Evolutionary conservation across 2,888 invertebrate genomes (phyloP).

Genomic region (Anthophora plumipes): DNA sequence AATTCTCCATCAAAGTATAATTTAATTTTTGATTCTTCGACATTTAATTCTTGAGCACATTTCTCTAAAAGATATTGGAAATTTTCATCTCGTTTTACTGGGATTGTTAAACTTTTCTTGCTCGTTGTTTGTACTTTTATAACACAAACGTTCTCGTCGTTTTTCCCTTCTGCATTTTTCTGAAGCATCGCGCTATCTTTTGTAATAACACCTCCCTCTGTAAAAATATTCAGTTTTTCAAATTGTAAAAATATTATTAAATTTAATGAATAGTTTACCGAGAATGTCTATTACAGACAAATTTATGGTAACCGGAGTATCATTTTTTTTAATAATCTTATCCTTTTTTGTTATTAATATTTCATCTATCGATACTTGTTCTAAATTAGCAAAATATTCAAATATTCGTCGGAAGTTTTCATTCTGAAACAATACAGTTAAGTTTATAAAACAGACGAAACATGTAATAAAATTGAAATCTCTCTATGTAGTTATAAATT

Average conservation of each 20-base stretch:
- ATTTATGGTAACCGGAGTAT: constrained; percentile 77
- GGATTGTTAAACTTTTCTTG: constrained; percentile 68
- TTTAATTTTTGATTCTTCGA: constrained; percentile 74
- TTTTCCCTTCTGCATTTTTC: constrained; percentile 25
- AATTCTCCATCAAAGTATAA: constrained; percentile 80
- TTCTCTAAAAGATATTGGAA: constrained; percentile 69
- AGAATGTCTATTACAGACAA: constrained; percentile 79
- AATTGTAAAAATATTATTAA: not conserved
- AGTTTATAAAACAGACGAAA: not conserved
- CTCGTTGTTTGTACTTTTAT: constrained; percentile 79
- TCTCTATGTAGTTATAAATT: not conserved
- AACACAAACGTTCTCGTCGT: constrained; percentile 67
- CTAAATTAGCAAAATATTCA: constrained; percentile 76
- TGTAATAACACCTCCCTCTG: constrained; percentile 77
- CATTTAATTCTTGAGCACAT: constrained; percentile 72
- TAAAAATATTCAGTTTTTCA: constrained; percentile 33
- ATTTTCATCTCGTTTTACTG: constrained; percentile 68
- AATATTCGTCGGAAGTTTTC: constrained; percentile 77
- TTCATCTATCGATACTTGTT: constrained; percentile 74
- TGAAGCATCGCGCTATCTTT: constrained; percentile 31
- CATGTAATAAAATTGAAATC: not conserved
- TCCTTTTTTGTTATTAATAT: constrained; percentile 76
- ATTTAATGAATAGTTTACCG: constrained; percentile 66
- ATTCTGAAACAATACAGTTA: constrained; percentile 67
- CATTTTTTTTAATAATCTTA: constrained; percentile 69